A percentile compares a stretch with the other conserved stretches of the same genome.
phyloP scores from a whole-genome alignment of 2,888 invertebrate genomes.

The Chromoteleia sp. region DNA sequence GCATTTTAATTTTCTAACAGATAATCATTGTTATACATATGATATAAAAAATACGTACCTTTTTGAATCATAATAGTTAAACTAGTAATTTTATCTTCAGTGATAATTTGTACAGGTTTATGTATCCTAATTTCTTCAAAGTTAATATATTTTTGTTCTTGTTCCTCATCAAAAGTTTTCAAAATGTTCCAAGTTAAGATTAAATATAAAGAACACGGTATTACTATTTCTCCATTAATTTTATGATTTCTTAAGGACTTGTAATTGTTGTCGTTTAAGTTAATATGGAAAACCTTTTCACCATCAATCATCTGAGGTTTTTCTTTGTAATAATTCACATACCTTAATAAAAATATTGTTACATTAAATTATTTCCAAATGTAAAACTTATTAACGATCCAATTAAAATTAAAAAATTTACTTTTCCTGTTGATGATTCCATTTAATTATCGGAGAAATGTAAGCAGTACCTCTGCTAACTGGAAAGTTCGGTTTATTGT shows the following conservation, averaged over 20 bases:
- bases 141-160: slow-evolving; percentile 66
- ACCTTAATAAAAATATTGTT: slow-evolving; percentile 76
- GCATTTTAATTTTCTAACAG: too few relatives aligned
- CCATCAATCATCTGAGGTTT: slow-evolving; percentile 60
- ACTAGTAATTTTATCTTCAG: slow-evolving; percentile 82
- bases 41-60: slow-evolving; percentile 80
- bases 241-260: slow-evolving; percentile 85
- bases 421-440: slow-evolving; percentile 72
- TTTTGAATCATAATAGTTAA: slow-evolving; percentile 80
- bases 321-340: slow-evolving; percentile 83
- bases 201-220: slow-evolving; percentile 87
- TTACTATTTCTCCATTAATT: slow-evolving; percentile 87
- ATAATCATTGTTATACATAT: too few relatives aligned
- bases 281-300: slow-evolving; percentile 76
- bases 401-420: too few relatives aligned
- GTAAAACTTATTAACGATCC: too few relatives aligned
- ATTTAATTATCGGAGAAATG: slow-evolving; percentile 84
- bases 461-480: slow-evolving; percentile 86
- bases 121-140: slow-evolving; percentile 85
- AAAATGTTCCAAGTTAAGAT: slow-evolving; percentile 85
- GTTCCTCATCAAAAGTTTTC: slow-evolving; percentile 82
- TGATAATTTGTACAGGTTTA: slow-evolving; percentile 82
- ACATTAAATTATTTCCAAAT: too few relatives aligned
- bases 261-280: slow-evolving; percentile 80
- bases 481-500: slow-evolving; percentile 85